Evolutionary conservation across 2,797 vertebrate species (phyloP), one percentile per base, ranked within the genome.

Genomic region (Sarcophilus harrisii): DNA sequence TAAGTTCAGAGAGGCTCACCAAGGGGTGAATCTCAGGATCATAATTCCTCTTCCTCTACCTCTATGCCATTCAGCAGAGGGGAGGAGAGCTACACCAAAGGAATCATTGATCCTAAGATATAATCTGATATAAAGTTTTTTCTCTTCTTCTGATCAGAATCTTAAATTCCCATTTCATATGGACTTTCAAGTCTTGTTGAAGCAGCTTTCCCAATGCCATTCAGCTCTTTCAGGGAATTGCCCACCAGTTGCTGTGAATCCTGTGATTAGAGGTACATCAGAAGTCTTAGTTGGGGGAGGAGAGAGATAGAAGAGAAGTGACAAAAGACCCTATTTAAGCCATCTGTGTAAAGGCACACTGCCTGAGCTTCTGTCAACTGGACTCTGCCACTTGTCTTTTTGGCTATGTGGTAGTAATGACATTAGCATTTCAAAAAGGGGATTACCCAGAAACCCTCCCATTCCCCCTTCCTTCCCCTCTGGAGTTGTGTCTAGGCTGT

Each of bases 351-450:
- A 98, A 92, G 94, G 62, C 93, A 90, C 95, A 96, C 29, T 38
- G 95, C 55, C 87, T 0, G 90, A 97, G 27, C 38, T 92, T 32
- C 62, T n/a, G 32, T 66, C 60, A 6, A 5, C 60, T 66, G 60
- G 60, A 66, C 10, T 66, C 32, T 66, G 60, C 60, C 13, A 66
- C 96, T 97, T 98, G 96, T 97, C 97, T 94, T 97, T 96, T 93
- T 97, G 95, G 52, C 96, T 93, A 96, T 97, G 32, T 91, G 96
- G 96, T 97, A 97, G 96, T 98, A 98, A 98, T 97, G 95, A 96
- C 58, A 98, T 98, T 98, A 98, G 97, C 98, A 98, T 98, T 98
- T 98, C 96, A 98, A 98, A 98, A 97, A 96, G 89, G 92, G 45
- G 87, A 90, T 49, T 49, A 90, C 3, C 87, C 45, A 49, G 87